Conservation (phyloP, 1,140 invertebrate genomes). For the Microplitis mediator region DNA sequence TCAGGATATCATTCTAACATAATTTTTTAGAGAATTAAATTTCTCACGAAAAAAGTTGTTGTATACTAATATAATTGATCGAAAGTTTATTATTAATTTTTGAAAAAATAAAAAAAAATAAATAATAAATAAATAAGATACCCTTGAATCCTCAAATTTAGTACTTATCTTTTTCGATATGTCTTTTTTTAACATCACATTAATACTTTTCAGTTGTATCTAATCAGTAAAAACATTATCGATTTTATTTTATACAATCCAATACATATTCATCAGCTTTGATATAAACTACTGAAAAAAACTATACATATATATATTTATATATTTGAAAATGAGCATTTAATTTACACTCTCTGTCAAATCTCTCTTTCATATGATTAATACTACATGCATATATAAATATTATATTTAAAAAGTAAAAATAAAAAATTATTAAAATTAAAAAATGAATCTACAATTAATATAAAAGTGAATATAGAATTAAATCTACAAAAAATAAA, state of each 20-base stretch:
- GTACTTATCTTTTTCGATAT: no score
- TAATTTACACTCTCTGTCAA: slow-evolving; percentile 47
- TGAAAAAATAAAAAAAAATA: no score
- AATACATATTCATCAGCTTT: not conserved
- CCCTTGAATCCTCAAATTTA: no score
- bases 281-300: slow-evolving; percentile 33
- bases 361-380: slow-evolving; percentile 53
- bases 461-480: not conserved
- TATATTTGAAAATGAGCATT: not conserved
- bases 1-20: no score
- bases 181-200: no score
- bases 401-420: slow-evolving; percentile 39
- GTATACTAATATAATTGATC: no score
- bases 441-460: slow-evolving; percentile 23
- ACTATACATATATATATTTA: not conserved
- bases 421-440: slow-evolving; percentile 38
- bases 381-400: slow-evolving; percentile 46
- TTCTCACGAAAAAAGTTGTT: no score
- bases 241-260: not conserved
- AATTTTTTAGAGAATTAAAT: no score
- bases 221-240: not conserved
- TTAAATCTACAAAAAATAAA: not conserved
- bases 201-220: no score
- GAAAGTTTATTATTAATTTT: no score
- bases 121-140: no score